Evolutionary conservation across 2,113 vertebrate species (phyloP).

Genomic region (Carassius gibelio): DNA sequence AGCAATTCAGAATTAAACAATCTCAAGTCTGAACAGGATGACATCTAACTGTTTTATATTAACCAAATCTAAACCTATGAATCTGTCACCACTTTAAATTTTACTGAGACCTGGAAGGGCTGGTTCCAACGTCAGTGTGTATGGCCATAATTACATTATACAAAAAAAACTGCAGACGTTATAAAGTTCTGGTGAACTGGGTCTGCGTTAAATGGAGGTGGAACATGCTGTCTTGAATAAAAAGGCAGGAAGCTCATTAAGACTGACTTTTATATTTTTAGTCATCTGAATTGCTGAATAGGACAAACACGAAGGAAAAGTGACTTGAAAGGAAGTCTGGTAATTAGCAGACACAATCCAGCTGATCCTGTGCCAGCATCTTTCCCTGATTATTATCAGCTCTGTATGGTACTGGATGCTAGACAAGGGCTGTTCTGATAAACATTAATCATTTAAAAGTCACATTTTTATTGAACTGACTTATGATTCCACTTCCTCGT

Average conservation of each 20-base stretch:
- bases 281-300: slow-evolving; percentile 29
- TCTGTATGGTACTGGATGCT: neutral
- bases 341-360: slow-evolving; percentile 36
- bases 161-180: neutral
- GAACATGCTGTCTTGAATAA: neutral
- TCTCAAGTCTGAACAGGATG: neutral
- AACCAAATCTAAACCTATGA: slow-evolving; percentile 5
- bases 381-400: neutral
- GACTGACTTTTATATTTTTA: slow-evolving; percentile 7
- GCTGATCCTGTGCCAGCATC: neutral
- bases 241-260: slow-evolving; percentile 29
- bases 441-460: too few species aligned
- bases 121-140: neutral
- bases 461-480: too few species aligned
- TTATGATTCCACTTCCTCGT: too few species aligned
- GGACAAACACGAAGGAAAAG: neutral
- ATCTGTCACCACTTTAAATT: slow-evolving; percentile 27
- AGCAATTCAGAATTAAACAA: slow-evolving; percentile 9
- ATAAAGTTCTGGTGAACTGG: neutral
- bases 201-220: neutral
- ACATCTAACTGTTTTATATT: slow-evolving; percentile 1
- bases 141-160: neutral
- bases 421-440: too few species aligned
- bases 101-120: neutral
- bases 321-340: slow-evolving; percentile 26